A percentile compares a stretch with the other conserved stretches of the same genome.
phyloP scores from a whole-genome alignment of 2,888 invertebrate genomes.

The Spicauda simplicius region DNA sequence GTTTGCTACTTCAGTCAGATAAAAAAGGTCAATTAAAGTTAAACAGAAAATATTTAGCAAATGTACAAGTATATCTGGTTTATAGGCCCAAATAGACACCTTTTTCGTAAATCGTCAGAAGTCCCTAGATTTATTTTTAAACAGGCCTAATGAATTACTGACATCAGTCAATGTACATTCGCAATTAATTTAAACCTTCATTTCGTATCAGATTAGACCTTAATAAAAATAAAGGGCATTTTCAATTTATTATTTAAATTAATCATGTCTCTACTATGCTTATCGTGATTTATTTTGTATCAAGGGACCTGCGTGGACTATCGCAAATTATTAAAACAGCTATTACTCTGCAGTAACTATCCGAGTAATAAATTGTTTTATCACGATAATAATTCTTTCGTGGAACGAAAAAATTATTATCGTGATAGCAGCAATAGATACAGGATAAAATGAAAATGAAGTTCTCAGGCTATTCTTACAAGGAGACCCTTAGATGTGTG shows the following conservation, averaged over 20 bases:
- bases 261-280: conserved; percentile 11
- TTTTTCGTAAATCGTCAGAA: not conserved
- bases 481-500: no score
- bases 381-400: conserved; percentile 24
- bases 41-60: no score
- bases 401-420: conserved; percentile 6
- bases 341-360: conserved; percentile 12
- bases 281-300: conserved; percentile 21
- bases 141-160: not conserved
- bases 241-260: conserved; percentile 16
- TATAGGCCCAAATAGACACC: not conserved
- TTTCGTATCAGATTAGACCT: not conserved
- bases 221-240: not conserved
- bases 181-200: not conserved
- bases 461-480: no score
- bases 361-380: conserved; percentile 19
- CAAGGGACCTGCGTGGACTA: conserved; percentile 9
- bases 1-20: no score
- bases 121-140: not conserved
- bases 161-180: not conserved
- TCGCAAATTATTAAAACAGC: conserved; percentile 19
- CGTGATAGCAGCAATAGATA: no score
- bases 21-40: no score
- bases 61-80: no score
- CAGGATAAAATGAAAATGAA: no score